Percentiles rank a stretch among this genome's conserved stretches.
Conservation (phyloP, 2,113 vertebrate species). For the Clarias batrachus region DNA sequence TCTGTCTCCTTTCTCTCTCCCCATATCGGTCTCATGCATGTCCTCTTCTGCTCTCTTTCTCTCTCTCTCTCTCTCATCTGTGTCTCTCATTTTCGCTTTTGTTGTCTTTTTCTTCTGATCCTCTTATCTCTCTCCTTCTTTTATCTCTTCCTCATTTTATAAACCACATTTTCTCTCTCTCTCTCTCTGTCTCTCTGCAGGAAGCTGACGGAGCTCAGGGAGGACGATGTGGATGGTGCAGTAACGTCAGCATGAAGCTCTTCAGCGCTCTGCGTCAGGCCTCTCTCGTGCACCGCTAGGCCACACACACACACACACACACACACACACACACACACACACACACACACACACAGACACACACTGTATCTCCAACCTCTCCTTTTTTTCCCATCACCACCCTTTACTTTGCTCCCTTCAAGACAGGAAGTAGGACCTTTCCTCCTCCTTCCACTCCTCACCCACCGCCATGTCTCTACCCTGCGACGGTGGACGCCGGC, state of each 20-base stretch:
- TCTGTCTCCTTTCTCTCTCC: not conserved
- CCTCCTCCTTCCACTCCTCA: constrained; percentile 22
- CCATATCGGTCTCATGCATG: not conserved
- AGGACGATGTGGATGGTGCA: constrained; percentile 61
- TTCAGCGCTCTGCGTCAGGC: constrained; percentile 50
- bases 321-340: constrained; percentile 12
- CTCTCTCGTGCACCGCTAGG: constrained; percentile 43
- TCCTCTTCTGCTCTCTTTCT: not conserved
- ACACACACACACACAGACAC: constrained; percentile 36
- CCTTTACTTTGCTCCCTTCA: not conserved
- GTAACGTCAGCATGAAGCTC: constrained; percentile 65
- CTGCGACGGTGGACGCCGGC: constrained; percentile 43
- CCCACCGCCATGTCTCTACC: constrained; percentile 26
- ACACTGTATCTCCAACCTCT: not conserved
- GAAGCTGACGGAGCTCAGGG: constrained; percentile 59
- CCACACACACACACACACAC: constrained; percentile 30
- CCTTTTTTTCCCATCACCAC: not conserved
- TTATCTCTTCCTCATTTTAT: not conserved
- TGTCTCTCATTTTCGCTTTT: constrained; percentile 56
- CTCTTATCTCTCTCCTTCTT: not conserved
- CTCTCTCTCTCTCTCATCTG: constrained; percentile 24
- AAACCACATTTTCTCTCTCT: constrained; percentile 49
- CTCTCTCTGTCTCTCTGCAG: constrained; percentile 63
- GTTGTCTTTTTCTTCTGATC: constrained; percentile 37
- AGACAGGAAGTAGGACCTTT: constrained; percentile 44